These are phyloP conservation scores for Drosophila ambigua DNA, from an alignment of 1,140 invertebrate genomes.

Conservation along the genomic window DNA sequence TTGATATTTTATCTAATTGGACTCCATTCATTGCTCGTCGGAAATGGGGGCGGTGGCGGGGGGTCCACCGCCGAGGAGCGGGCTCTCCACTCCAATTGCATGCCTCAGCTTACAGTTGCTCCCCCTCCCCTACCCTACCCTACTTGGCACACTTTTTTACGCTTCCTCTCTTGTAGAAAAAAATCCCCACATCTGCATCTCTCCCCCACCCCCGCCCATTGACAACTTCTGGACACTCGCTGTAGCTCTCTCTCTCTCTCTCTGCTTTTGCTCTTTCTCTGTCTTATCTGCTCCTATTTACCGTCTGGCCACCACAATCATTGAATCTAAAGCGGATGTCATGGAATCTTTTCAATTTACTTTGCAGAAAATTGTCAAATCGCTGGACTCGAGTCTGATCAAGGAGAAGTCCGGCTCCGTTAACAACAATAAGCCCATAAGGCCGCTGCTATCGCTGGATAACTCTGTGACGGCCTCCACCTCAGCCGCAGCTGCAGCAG, in stretches of 20 bases:
- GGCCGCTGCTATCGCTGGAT: constrained; percentile 76
- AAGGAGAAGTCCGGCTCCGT: constrained; percentile 74
- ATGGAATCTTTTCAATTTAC: constrained; percentile 7
- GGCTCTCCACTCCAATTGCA: constrained; percentile 13
- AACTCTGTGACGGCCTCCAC: constrained; percentile 46
- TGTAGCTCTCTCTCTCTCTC: constrained; percentile 4
- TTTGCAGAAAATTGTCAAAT: constrained; percentile 81
- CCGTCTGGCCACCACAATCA: too few species aligned
- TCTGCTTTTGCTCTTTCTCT: constrained; percentile 7
- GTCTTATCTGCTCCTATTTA: constrained; percentile 5
- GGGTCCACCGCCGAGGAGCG: constrained; percentile 11
- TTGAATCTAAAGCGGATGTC: too few species aligned
- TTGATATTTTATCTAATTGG: constrained; percentile 75
- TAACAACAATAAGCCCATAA: constrained; percentile 82
- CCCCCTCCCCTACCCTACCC: not conserved
- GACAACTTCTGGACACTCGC: constrained; percentile 34
- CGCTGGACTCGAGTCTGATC: constrained; percentile 71
- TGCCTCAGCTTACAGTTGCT: not conserved
- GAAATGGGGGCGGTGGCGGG: constrained; percentile 16
- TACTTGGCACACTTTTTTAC: constrained; percentile 40
- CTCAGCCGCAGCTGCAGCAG: constrained; percentile 3
- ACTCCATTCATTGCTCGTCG: constrained; percentile 68
- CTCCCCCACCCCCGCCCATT: constrained; percentile 29
- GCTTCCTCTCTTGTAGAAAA: constrained; percentile 16
- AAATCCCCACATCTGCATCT: constrained; percentile 22